Percentiles rank a stretch among this genome's conserved stretches.
Conservation (phyloP, 2,797 vertebrate species). For the Silurus lanzhouensis region DNA sequence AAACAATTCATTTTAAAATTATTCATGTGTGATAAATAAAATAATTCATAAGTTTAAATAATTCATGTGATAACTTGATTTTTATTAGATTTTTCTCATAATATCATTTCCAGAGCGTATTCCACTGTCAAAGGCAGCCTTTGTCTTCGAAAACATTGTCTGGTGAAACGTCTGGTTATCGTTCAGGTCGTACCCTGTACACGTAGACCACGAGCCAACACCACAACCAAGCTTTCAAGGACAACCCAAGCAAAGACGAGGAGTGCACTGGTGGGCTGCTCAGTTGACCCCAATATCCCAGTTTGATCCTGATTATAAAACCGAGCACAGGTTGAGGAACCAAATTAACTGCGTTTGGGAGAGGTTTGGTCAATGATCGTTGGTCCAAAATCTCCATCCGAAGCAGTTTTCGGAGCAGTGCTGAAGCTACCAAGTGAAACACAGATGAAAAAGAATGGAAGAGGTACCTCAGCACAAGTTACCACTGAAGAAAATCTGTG, state of each 20-base stretch:
- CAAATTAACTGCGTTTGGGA: too few relatives aligned
- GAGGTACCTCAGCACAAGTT: constrained; percentile 33
- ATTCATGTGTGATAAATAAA: too few relatives aligned
- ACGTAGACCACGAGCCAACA: too few relatives aligned
- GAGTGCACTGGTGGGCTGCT: background rate
- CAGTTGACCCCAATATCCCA: constrained; percentile 27
- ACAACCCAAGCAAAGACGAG: too few relatives aligned
- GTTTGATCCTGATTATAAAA: constrained; percentile 37
- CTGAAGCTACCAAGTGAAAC: constrained; percentile 36
- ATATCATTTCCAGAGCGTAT: constrained; percentile 10
- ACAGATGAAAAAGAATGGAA: constrained; percentile 20
- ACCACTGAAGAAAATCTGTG: constrained; percentile 8
- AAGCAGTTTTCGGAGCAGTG: background rate
- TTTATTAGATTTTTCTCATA: background rate
- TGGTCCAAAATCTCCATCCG: too few relatives aligned
- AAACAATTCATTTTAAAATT: too few relatives aligned
- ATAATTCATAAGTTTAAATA: too few relatives aligned
- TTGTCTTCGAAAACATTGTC: background rate
- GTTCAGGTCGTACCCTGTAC: too few relatives aligned
- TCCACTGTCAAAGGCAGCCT: background rate
- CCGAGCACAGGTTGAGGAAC: background rate
- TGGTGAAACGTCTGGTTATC: constrained; percentile 2
- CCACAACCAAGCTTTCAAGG: too few relatives aligned
- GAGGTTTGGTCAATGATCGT: too few relatives aligned
- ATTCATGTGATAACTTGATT: background rate